A percentile compares a stretch with the other conserved stretches of the same genome.
phyloP scores from a whole-genome alignment of 2,113 vertebrate genomes.

The Otolemur garnettii region DNA sequence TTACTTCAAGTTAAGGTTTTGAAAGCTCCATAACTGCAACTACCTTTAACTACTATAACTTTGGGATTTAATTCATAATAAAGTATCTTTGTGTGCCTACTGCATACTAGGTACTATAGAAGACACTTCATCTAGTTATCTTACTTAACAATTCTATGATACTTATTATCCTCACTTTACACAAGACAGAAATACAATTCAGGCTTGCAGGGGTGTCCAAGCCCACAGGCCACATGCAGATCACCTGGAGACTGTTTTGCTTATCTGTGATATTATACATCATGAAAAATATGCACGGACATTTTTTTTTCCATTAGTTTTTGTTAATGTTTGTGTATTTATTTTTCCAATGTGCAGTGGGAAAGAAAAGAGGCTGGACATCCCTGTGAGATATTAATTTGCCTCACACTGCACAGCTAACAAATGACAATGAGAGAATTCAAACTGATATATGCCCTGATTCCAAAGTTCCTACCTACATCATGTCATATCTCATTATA shows the following conservation, averaged over 20 bases:
- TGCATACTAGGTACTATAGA: not conserved
- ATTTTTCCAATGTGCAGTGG: too few relatives aligned
- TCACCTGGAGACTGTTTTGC: too few relatives aligned
- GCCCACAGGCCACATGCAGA: too few relatives aligned
- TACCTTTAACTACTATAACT: not conserved
- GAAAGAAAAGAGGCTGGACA: too few relatives aligned
- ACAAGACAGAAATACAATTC: not conserved
- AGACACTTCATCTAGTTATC: not conserved
- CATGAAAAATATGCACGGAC: too few relatives aligned
- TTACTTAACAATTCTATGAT: not conserved
- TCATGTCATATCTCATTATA: not conserved
- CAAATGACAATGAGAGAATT: not conserved
- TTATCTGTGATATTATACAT: too few relatives aligned
- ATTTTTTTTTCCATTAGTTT: too few relatives aligned
- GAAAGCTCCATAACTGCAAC: not conserved
- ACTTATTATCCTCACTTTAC: not conserved
- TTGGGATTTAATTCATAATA: not conserved
- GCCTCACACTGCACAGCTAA: not conserved
- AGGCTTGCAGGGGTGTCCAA: not conserved
- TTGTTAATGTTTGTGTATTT: too few relatives aligned
- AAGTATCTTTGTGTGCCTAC: not conserved
- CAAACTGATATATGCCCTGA: not conserved
- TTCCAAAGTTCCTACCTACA: not conserved
- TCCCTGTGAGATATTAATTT: not conserved
- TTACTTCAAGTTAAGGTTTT: not conserved